Evolutionary conservation across 2,888 invertebrate species (phyloP).

Genomic region (Dorcus parallelipipedus): DNA sequence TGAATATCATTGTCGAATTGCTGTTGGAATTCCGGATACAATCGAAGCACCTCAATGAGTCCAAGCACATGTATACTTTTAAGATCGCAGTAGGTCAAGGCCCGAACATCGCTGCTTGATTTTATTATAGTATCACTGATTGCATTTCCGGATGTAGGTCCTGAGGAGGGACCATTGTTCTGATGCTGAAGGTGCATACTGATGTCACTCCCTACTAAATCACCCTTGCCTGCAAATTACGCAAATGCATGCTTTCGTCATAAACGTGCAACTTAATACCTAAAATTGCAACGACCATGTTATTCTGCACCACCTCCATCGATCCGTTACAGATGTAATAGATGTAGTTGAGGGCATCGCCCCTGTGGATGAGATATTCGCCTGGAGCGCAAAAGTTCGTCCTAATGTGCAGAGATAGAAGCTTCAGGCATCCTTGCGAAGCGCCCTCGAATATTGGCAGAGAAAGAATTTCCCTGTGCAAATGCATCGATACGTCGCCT

Average conservation of each 20-base stretch:
- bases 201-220: slow-evolving; percentile 91
- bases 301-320: slow-evolving; percentile 95
- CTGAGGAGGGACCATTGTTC: slow-evolving; percentile 51
- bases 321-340: slow-evolving; percentile 96
- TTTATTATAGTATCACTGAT: slow-evolving; percentile 77
- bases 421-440: slow-evolving; percentile 90
- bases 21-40: slow-evolving; percentile 93
- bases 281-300: slow-evolving; percentile 94
- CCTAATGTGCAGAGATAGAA: slow-evolving; percentile 87
- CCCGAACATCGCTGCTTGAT: slow-evolving; percentile 91
- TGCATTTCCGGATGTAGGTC: slow-evolving; percentile 49
- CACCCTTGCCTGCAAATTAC: slow-evolving; percentile 78
- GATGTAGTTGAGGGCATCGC: slow-evolving; percentile 89
- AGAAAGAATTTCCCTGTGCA: slow-evolving; percentile 90
- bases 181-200: slow-evolving; percentile 71
- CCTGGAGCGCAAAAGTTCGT: slow-evolving; percentile 96
- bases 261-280: slow-evolving; percentile 56
- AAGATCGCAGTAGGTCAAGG: slow-evolving; percentile 92
- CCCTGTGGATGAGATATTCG: slow-evolving; percentile 90
- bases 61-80: slow-evolving; percentile 92
- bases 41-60: slow-evolving; percentile 79
- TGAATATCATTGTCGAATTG: slow-evolving; percentile 92
- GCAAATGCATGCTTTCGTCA: background rate
- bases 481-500: slow-evolving; percentile 93
- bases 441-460: slow-evolving; percentile 93